Percentiles rank a stretch among this genome's conserved stretches.
phyloP scores from a whole-genome alignment of 2,888 invertebrate genomes.

The Ferrisia virgata region DNA sequence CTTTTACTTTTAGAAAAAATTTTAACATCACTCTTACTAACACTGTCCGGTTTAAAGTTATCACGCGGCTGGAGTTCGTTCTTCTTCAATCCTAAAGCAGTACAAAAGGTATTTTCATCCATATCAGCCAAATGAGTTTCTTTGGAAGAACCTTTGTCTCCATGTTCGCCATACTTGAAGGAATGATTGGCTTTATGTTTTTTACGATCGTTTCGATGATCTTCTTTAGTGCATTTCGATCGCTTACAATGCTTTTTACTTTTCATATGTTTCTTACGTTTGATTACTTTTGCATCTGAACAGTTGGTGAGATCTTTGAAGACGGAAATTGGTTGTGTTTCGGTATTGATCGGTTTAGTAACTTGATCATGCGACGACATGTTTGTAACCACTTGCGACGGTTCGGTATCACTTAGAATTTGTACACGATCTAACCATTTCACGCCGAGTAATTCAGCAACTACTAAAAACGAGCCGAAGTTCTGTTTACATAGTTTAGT shows the following conservation, averaged over 20 bases:
- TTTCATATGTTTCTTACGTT: conserved; percentile 36
- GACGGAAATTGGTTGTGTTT: background rate
- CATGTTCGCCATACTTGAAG: background rate
- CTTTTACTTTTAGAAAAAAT: background rate
- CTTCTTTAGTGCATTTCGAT: background rate
- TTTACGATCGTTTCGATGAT: background rate
- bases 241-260: conserved; percentile 16
- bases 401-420: background rate
- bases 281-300: background rate
- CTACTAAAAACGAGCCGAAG: conserved; percentile 34
- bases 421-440: conserved; percentile 27
- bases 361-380: background rate
- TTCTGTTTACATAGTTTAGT: background rate
- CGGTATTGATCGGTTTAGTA: background rate
- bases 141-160: background rate
- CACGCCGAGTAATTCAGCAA: conserved; percentile 35
- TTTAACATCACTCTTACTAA: background rate
- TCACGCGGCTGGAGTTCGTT: background rate
- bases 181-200: background rate
- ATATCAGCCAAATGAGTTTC: conserved; percentile 36
- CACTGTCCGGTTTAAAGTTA: background rate
- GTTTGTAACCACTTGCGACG: background rate
- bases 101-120: conserved; percentile 42
- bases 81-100: conserved; percentile 35
- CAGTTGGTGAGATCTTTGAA: conserved; percentile 28